Conservation (phyloP, 2,113 vertebrate genomes). For the Oncorhynchus keta region DNA sequence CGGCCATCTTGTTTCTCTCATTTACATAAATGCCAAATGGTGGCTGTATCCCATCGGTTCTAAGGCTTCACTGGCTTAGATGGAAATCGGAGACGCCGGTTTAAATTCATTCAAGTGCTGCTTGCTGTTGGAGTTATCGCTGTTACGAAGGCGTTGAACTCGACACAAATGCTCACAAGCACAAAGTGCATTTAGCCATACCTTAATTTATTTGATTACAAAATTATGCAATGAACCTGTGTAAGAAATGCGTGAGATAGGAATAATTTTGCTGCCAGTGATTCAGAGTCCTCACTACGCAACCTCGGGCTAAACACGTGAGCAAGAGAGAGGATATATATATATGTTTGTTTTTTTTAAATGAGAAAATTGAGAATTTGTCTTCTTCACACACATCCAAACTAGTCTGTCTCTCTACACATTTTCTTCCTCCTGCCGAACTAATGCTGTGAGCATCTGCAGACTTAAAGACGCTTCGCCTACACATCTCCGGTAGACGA, state of each 20-base stretch:
- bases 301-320: constrained; percentile 64
- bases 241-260: constrained; percentile 45
- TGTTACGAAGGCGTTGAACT: constrained; percentile 54
- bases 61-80: constrained; percentile 33
- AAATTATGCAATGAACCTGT: constrained; percentile 71
- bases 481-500: too few relatives aligned
- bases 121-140: constrained; percentile 31
- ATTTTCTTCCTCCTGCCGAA: not conserved
- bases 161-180: constrained; percentile 66
- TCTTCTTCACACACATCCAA: not conserved
- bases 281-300: constrained; percentile 51
- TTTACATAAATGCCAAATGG: constrained; percentile 76
- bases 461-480: too few relatives aligned
- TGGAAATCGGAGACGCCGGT: constrained; percentile 56
- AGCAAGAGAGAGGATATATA: constrained; percentile 22
- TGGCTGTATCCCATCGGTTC: constrained; percentile 57
- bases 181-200: constrained; percentile 62
- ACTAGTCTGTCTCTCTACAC: not conserved
- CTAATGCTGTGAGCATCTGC: too few relatives aligned
- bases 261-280: constrained; percentile 44
- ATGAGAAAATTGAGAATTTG: not conserved
- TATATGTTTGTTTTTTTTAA: not conserved
- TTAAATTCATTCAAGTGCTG: constrained; percentile 49
- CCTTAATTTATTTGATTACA: constrained; percentile 68
- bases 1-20: constrained; percentile 74